Conservation (phyloP, 1,140 invertebrate species). For the Drosophila orena region DNA sequence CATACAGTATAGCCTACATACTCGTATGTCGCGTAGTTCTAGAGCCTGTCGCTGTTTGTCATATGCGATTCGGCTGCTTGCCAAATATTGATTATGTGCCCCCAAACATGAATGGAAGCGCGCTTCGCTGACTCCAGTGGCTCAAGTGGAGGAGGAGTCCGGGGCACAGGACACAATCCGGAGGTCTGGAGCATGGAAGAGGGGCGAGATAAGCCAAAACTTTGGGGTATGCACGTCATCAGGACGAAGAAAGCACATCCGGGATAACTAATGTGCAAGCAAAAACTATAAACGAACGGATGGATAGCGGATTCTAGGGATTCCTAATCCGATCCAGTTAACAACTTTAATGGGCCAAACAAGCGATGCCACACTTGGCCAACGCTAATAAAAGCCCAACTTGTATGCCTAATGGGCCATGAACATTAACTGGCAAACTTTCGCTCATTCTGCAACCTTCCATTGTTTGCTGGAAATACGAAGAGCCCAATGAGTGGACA, state of each 20-base stretch:
- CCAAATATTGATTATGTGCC: slow-evolving; percentile 80
- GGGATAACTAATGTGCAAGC: slow-evolving; percentile 64
- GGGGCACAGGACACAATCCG: neutral
- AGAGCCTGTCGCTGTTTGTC: slow-evolving; percentile 73
- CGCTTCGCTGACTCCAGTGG: slow-evolving; percentile 71
- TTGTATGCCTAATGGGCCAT: slow-evolving; percentile 30
- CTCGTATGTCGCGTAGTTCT: slow-evolving; percentile 47
- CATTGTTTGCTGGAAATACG: neutral
- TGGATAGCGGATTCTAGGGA: slow-evolving; percentile 7
- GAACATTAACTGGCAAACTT: slow-evolving; percentile 33
- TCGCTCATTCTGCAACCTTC: neutral
- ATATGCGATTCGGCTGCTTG: slow-evolving; percentile 78
- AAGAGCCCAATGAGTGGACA: slow-evolving; percentile 22
- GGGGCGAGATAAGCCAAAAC: slow-evolving; percentile 15
- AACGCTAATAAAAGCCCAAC: slow-evolving; percentile 28
- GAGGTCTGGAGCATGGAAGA: slow-evolving; percentile 3
- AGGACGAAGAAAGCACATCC: slow-evolving; percentile 59
- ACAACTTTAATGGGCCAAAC: slow-evolving; percentile 65
- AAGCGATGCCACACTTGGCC: slow-evolving; percentile 28
- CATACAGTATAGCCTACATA: slow-evolving; percentile 25
- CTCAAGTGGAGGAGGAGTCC: slow-evolving; percentile 33
- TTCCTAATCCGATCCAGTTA: slow-evolving; percentile 55
- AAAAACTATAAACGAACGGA: slow-evolving; percentile 13
- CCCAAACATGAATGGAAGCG: slow-evolving; percentile 78
- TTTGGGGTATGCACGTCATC: slow-evolving; percentile 66